Percentiles rank a stretch among this genome's conserved stretches.
These are phyloP conservation scores for Aquatica leii DNA, from an alignment of 2,888 invertebrate genomes.

Conservation along the genomic window DNA sequence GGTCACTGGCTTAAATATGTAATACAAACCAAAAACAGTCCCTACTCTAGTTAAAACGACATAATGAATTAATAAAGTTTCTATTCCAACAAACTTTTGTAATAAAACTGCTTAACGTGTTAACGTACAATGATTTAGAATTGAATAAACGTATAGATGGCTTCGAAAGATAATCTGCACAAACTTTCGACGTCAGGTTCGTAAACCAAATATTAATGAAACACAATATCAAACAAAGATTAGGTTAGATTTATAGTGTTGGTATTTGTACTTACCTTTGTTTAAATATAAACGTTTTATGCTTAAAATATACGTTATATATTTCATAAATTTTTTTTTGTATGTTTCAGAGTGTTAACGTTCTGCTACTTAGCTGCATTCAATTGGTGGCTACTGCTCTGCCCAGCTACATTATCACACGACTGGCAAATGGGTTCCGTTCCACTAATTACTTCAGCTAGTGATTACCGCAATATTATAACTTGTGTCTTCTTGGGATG, in stretches of 20 bases:
- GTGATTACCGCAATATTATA: constrained; percentile 77
- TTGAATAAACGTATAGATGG: constrained; percentile 14
- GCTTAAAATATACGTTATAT: background rate
- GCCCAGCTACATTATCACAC: constrained; percentile 80
- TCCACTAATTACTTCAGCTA: constrained; percentile 75
- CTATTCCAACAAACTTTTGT: constrained; percentile 13
- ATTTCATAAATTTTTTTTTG: constrained; percentile 7
- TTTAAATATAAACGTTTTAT: background rate
- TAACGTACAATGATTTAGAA: constrained; percentile 17
- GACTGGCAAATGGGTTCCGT: constrained; percentile 93
- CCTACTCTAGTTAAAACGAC: background rate
- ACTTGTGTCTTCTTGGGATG: constrained; percentile 74
- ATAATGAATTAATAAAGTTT: constrained; percentile 11
- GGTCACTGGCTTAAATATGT: constrained; percentile 1
- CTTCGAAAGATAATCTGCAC: constrained; percentile 14
- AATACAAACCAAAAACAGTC: background rate
- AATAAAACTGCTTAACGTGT: constrained; percentile 5
- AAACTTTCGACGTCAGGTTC: constrained; percentile 8
- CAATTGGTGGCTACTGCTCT: constrained; percentile 85
- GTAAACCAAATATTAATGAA: constrained; percentile 16
- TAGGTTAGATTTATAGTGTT: no score
- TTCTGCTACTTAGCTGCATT: constrained; percentile 84
- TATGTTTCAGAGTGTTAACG: constrained; percentile 73
- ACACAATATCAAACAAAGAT: background rate
- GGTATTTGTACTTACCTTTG: no score